Base-by-base conservation (phyloP, 1,140 invertebrate genomes). In the Streblospio benedicti region DNA sequence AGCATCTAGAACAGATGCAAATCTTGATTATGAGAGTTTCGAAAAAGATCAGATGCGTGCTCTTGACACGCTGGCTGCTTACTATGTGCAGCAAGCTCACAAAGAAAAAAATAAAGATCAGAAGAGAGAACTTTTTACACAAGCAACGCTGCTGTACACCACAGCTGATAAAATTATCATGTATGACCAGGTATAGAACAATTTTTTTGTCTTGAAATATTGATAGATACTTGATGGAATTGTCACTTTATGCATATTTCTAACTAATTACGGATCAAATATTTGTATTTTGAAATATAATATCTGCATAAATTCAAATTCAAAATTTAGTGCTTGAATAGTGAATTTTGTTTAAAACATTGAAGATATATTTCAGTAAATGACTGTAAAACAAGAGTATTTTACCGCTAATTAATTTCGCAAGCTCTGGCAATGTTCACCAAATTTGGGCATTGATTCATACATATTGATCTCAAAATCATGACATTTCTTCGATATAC, bases 91-190 rank as follows among this genome's bases (percentile, higher is more conserved):
- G 74, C 85, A 92, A 79, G 71, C 93, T 0, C 95, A 96, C 71
- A 86, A 87, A 53, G 94, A 98, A 71, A 95, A 97, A 69, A 89
- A 90, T 60, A 96, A 96, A 71, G 93, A 97, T 65, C 91, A 90
- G 67, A 96, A 94, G 73, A 84, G 89, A 63, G 94, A 98, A 66
- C 81, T 96, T 2, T 98, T 98, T 71, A 90, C 89, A 18, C 96
- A 97, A 83, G 97, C 97, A 0, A 98, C 93, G 4, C 81, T 94
- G 38, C 76, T 99, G 1, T 99, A 98, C 73, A 98, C 94, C 0
- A 94, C 92, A 61, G 96, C 94, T 30, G 97, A 99, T 75, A 97
- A 97, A 81, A 98, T 99, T 74, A 95, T 97, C 66, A 98, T 99
- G 94, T 98, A 98, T 80, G 95, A 99, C 77, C 93, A 94, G 83